A percentile compares a stretch with the other conserved stretches of the same genome.
phyloP scores from a whole-genome alignment of 2,888 invertebrate genomes.

The Mystacides longicornis region DNA sequence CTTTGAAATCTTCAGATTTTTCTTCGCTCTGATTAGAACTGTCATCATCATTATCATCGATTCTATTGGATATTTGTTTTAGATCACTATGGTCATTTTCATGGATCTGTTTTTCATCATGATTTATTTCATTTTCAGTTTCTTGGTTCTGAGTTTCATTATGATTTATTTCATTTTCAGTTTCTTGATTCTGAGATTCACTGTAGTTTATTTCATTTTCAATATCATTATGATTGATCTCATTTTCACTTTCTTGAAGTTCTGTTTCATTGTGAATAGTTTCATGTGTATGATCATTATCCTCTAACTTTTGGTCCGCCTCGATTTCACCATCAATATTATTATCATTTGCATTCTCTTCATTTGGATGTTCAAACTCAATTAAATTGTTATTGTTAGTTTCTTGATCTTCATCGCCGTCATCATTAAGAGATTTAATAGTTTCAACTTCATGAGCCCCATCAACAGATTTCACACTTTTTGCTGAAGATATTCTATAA shows the following conservation, averaged over 20 bases:
- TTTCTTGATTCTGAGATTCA: neutral
- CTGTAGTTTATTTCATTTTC: neutral
- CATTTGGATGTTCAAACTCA: neutral
- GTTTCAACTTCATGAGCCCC: neutral
- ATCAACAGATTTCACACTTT: neutral
- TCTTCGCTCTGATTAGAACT: conserved; percentile 22
- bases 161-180: neutral
- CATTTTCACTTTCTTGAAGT: neutral
- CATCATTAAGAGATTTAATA: neutral
- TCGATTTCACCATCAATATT: conserved; percentile 14
- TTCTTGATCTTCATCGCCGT: neutral
- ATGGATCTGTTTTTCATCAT: neutral
- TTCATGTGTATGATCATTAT: neutral
- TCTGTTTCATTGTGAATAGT: too few relatives aligned
- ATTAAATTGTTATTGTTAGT: neutral
- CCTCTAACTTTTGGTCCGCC: neutral
- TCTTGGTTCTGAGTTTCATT: neutral
- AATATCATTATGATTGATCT: neutral
- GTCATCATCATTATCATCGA: neutral
- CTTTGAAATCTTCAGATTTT: conserved; percentile 26
- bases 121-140: neutral
- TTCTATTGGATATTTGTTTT: neutral
- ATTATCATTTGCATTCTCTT: conserved; percentile 19
- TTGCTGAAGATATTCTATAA: neutral
- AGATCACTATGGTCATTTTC: neutral